Base-by-base conservation (phyloP, 1,140 invertebrate genomes). In the Zaprionus kolodkinae region DNA sequence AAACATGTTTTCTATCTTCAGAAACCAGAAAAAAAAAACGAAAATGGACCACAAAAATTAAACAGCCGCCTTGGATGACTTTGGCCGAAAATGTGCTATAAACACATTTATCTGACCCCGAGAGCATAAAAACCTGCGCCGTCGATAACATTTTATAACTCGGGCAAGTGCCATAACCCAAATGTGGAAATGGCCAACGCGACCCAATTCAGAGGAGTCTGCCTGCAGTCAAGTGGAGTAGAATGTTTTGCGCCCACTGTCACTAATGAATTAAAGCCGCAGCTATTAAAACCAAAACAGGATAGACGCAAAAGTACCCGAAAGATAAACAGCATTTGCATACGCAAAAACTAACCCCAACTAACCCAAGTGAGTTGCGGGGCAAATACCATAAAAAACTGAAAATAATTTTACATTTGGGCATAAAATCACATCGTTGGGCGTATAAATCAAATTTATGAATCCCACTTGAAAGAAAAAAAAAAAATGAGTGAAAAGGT, bases 131-230 rank as follows among this genome's bases (percentile, higher is more conserved):
- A 88, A 89, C 84, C 84, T 89, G 85, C 74, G 78, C 84, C 74
- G 80, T 84, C 84, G 85, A 88, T 89, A 88, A 81, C 81, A 81
- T 89, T 89, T 89, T 89, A 89, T 81, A 88, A 81, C 85, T 89
- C 78, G 27, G 69, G 70, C 68, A 89, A 90, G 78, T 89, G 85
- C 72, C 68, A 88, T 76, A 89, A 76, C 72, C 62, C 73, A 9
- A 43, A 21, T 21, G 43, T 48, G n/a, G 64, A 62, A 81, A 75
- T 56, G 48, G 38, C 71, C 59, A 54, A 63, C 27, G 38, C 17
- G 50, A 55, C 50, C 62, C 61, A 63, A 63, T 63, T 63, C 61
- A 52, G 38, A 15, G 27, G 52, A 65, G 40, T 45, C 40, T 55
- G 50, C 52, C 10, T n/a, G 27, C 12, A 33, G 12, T 21, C 12